phyloP scores from a whole-genome alignment of 2,888 invertebrate species.

The Synanthedon vespiformis region DNA sequence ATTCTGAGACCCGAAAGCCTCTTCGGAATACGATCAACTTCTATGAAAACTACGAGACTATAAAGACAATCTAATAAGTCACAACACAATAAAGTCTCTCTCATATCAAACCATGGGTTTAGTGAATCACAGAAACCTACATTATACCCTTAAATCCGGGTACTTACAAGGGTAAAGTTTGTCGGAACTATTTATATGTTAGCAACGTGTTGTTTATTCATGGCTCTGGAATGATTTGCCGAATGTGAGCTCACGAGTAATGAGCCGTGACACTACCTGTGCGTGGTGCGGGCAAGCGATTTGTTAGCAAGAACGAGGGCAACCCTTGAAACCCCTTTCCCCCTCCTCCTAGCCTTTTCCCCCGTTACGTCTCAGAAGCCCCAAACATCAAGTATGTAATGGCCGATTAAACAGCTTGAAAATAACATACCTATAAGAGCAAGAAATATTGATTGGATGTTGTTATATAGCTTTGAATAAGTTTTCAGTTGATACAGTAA shows the following conservation, averaged over 20 bases:
- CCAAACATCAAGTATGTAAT: slow-evolving; percentile 44
- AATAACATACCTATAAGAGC: too few relatives aligned
- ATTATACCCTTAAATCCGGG: neutral
- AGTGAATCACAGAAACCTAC: too few relatives aligned
- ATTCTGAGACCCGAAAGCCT: too few relatives aligned
- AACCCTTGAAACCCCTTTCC: slow-evolving; percentile 18
- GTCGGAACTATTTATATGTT: neutral
- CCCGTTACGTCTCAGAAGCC: slow-evolving; percentile 25
- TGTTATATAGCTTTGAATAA: neutral
- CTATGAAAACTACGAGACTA: too few relatives aligned
- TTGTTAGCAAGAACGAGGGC: slow-evolving; percentile 38
- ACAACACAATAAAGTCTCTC: too few relatives aligned
- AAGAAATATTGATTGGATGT: neutral
- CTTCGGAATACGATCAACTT: too few relatives aligned
- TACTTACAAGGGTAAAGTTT: neutral
- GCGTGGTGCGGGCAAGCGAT: slow-evolving; percentile 38
- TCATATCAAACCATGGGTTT: too few relatives aligned
- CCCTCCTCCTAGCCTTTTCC: slow-evolving; percentile 15
- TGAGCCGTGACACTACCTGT: slow-evolving; percentile 55
- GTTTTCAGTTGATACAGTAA: too few relatives aligned
- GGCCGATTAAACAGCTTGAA: slow-evolving; percentile 46
- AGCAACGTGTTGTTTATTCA: slow-evolving; percentile 35
- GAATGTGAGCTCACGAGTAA: slow-evolving; percentile 47
- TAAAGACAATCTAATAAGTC: too few relatives aligned
- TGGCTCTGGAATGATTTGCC: slow-evolving; percentile 43